Base-by-base conservation (phyloP, 2,888 invertebrate genomes). In the Hypselothyrea guttata region DNA sequence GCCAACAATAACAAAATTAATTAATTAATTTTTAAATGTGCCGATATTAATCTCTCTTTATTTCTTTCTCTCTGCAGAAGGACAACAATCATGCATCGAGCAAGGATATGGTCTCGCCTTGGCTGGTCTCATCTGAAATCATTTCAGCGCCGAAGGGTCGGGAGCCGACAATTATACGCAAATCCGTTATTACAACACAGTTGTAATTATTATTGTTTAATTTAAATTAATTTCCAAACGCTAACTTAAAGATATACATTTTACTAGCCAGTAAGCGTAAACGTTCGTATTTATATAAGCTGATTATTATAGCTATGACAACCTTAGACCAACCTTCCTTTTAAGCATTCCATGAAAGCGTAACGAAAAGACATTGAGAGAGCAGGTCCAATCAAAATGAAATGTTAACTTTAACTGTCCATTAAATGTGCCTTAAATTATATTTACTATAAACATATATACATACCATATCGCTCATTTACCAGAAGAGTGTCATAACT, bases 121-220 rank as follows among this genome's bases (percentile, higher is more conserved):
- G 96, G 96, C 90, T 96, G 65, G 96, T 96, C 33, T 93, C 94
- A 30, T 93, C 94, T 9, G 95, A 95, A 83, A 93, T 94, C 13
- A 92, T 93, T 30, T 93, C 94, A 40, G 91, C 92, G 61, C 93
- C 75, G 92, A 94, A 87, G 92, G 93, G 85, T 91, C 93, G 83
- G 91, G 93, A 93, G 66, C 93, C 93, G 42, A 92, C 93, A 51
- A 94, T 96, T 72, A 94, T 95, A 86, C 93, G 96, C 75, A 96
- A 96, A 91, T 95, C 96, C 62, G 96, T 96, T 84, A 96, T 96
- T 78, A 96, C 96, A 69, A 96, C 96, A 64, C 96, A 96, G 90
- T 92, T 96, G 81, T 94, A 92, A 91, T 78, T 76, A 64, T 74
- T 81, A 65, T 55, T 40, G 35, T 28, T 51, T 31, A 27, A 13